Conservation (phyloP, 2,888 invertebrate species). For the Polyommatus icarus region DNA sequence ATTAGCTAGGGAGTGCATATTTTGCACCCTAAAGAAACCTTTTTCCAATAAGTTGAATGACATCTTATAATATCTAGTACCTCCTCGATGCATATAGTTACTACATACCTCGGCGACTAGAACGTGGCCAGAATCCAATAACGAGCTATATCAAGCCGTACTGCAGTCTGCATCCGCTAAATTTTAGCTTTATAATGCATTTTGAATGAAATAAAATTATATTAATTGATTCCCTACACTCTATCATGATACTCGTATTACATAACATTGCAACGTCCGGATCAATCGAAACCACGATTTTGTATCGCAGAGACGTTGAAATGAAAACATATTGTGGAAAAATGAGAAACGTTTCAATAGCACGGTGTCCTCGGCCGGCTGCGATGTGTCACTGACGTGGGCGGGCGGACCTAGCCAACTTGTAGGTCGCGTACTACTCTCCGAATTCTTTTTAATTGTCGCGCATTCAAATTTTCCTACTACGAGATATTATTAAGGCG, state of each 20-base stretch:
- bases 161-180: too few species aligned
- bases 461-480: conserved; percentile 35
- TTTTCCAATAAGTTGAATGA: not conserved
- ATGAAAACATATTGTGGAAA: not conserved
- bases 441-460: conserved; percentile 20
- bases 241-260: not conserved
- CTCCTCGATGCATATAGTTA: not conserved
- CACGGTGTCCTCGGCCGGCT: conserved; percentile 39
- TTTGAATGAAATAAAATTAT: too few species aligned
- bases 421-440: conserved; percentile 40
- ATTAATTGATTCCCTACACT: not conserved
- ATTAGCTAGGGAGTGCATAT: not conserved
- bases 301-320: not conserved
- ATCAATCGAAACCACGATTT: not conserved
- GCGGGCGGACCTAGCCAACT: conserved; percentile 41
- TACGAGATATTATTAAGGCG: conserved; percentile 35
- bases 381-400: conserved; percentile 44
- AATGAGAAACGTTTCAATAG: conserved; percentile 20
- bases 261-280: not conserved
- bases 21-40: not conserved
- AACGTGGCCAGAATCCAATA: too few species aligned
- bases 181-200: too few species aligned
- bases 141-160: too few species aligned
- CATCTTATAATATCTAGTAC: not conserved
- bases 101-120: too few species aligned